Conservation (phyloP, 2,888 invertebrate species). For the Nyleta sp. region DNA sequence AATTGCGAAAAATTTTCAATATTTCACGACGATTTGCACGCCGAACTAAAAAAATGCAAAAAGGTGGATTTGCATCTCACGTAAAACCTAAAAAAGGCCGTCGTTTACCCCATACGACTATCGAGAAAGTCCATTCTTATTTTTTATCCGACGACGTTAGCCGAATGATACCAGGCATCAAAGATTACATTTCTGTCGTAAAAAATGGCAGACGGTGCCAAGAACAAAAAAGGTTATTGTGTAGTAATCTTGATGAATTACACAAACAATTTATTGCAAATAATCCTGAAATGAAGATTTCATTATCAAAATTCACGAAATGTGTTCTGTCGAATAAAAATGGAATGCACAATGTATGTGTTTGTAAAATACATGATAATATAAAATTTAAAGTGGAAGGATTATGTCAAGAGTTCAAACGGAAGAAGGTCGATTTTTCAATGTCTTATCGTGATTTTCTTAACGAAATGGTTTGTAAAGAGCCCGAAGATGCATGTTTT, state of each 20-base stretch:
- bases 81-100: constrained; percentile 26
- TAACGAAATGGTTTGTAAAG: neutral
- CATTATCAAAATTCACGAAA: constrained; percentile 31
- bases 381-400: neutral
- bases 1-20: constrained; percentile 12
- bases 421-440: constrained; percentile 1
- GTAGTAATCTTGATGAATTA: constrained; percentile 4
- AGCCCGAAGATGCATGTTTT: neutral
- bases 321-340: neutral
- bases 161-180: constrained; percentile 19
- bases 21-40: constrained; percentile 35
- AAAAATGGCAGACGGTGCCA: constrained; percentile 19
- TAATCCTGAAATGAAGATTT: constrained; percentile 25
- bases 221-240: constrained; percentile 36
- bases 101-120: constrained; percentile 3
- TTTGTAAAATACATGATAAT: constrained; percentile 6
- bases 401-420: neutral
- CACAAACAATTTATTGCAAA: constrained; percentile 12
- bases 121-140: constrained; percentile 11
- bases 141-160: constrained; percentile 38
- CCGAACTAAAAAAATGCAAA: constrained; percentile 20
- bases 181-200: constrained; percentile 26
- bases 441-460: neutral
- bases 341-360: constrained; percentile 1
- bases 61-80: constrained; percentile 13